phyloP scores from a whole-genome alignment of 2,113 vertebrate species.

The Acanthisitta chloris region DNA sequence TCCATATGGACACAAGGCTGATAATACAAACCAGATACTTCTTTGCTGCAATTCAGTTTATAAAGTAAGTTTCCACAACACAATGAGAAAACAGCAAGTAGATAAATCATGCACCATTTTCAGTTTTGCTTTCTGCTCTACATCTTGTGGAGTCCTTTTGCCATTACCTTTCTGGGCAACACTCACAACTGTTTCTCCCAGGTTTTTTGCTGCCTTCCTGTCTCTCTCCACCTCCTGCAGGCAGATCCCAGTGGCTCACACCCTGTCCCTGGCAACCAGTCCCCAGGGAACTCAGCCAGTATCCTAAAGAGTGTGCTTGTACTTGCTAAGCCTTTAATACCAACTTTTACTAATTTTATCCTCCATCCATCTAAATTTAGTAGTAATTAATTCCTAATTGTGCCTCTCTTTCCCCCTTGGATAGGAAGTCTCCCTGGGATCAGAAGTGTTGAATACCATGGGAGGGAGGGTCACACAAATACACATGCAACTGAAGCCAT shows the following conservation, averaged over 20 bases:
- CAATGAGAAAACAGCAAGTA: background rate
- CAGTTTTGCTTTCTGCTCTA: background rate
- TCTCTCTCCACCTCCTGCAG: background rate
- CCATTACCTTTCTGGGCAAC: background rate
- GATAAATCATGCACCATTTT: background rate
- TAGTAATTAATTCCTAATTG: background rate
- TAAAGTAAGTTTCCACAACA: background rate
- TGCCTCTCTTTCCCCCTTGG: background rate
- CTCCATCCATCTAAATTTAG: background rate
- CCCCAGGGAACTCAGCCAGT: background rate
- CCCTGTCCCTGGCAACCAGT: too few species aligned
- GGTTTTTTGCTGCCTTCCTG: background rate
- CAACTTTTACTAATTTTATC: background rate
- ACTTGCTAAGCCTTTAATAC: background rate
- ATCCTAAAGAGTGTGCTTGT: accelerated
- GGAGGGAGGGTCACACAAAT: background rate
- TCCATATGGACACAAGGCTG: background rate
- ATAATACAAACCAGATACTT: constrained; percentile 18
- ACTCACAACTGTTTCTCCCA: background rate
- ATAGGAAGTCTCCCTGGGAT: background rate
- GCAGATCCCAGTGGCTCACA: background rate
- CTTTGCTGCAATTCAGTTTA: background rate
- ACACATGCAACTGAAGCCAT: background rate
- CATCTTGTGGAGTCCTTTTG: background rate
- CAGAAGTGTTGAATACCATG: background rate